Evolutionary conservation across 2,797 vertebrate species (phyloP).

Genomic region (Clarias platycephalus): DNA sequence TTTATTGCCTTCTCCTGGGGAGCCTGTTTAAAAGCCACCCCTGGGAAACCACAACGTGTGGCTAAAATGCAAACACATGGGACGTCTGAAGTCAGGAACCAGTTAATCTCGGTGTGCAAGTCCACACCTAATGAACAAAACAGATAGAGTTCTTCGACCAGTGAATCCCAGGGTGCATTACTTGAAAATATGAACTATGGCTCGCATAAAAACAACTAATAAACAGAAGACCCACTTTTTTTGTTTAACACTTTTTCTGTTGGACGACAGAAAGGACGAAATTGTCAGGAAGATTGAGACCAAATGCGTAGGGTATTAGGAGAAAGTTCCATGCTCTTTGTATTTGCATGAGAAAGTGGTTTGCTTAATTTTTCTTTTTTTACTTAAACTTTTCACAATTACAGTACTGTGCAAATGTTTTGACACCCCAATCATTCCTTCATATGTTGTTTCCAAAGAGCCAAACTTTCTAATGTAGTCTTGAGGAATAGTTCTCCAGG

Average conservation of each 20-base stretch:
- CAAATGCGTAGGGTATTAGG: constrained; percentile 46
- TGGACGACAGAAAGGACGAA: constrained; percentile 48
- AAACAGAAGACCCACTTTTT: constrained; percentile 70
- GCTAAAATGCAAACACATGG: constrained; percentile 82
- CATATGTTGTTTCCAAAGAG: too few relatives aligned
- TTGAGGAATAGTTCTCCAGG: too few relatives aligned
- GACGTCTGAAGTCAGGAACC: constrained; percentile 74
- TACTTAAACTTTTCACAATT: too few relatives aligned
- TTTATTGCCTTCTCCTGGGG: constrained; percentile 78
- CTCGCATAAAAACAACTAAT: constrained; percentile 70
- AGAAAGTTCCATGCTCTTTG: too few relatives aligned
- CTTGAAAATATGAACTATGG: constrained; percentile 62
- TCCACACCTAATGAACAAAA: constrained; percentile 56
- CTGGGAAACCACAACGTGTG: constrained; percentile 75
- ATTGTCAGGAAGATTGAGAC: constrained; percentile 46
- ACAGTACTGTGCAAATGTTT: too few relatives aligned
- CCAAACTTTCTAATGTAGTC: too few relatives aligned
- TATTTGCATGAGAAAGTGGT: neutral
- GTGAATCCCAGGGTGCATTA: constrained; percentile 61
- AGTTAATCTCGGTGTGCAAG: constrained; percentile 62
- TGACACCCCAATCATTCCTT: too few relatives aligned
- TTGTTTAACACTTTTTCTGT: constrained; percentile 56
- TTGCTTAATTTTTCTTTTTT: too few relatives aligned
- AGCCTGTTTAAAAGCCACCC: constrained; percentile 73
- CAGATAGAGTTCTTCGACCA: constrained; percentile 40